phyloP scores from a whole-genome alignment of 2,113 vertebrate genomes.

The Bettongia penicillata region DNA sequence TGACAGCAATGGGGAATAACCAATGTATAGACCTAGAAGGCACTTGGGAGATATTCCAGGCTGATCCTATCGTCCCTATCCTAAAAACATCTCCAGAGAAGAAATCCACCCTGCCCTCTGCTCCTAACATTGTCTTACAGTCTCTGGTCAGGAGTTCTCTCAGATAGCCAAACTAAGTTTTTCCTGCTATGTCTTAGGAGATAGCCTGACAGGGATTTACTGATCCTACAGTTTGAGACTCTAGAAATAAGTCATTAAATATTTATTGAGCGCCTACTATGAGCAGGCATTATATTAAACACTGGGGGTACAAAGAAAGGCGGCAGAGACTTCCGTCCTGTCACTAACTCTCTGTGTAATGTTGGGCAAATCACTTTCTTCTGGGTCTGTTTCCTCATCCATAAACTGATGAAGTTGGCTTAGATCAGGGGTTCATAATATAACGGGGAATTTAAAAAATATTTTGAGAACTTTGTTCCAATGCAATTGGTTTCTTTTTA shows the following conservation, averaged over 20 bases:
- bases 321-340: not conserved
- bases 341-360: not conserved
- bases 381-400: not conserved
- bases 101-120: not conserved
- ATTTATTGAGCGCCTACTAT: not conserved
- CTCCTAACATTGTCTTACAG: not conserved
- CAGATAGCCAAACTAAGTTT: not conserved
- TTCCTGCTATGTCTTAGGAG: accelerated
- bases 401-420: not conserved
- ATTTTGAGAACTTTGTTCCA: not conserved
- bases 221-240: not conserved
- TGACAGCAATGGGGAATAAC: constrained; percentile 18
- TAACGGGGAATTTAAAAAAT: not conserved
- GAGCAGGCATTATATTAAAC: not conserved
- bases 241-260: not conserved
- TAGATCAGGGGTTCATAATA: not conserved
- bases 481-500: not conserved
- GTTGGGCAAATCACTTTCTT: not conserved
- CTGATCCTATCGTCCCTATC: not conserved
- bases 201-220: not conserved
- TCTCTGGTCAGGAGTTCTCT: not conserved
- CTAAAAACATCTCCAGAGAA: not conserved
- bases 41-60: not conserved
- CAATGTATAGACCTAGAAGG: not conserved
- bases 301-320: not conserved